These are phyloP conservation scores for Notothenia coriiceps DNA, from an alignment of 2,113 vertebrate species.

Conservation along the genomic window DNA sequence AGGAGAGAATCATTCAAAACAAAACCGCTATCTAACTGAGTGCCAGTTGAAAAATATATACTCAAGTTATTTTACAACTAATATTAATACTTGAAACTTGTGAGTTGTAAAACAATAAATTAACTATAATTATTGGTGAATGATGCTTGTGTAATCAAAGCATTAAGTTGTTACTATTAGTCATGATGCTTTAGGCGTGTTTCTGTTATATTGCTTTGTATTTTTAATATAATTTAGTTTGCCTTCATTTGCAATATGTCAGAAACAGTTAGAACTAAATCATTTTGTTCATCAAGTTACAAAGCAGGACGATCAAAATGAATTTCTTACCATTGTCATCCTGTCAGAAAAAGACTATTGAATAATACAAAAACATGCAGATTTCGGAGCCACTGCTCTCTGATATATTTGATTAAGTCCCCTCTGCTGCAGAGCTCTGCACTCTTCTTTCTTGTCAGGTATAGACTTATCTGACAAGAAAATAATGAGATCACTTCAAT, in stretches of 20 bases:
- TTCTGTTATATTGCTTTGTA: neutral
- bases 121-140: neutral
- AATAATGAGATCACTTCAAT: conserved; percentile 63
- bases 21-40: too few species aligned
- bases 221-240: neutral
- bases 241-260: neutral
- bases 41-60: too few species aligned
- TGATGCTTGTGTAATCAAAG: neutral
- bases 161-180: neutral
- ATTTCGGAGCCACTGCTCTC: conserved; percentile 22
- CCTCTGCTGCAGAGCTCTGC: conserved; percentile 15
- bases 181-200: neutral
- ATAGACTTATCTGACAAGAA: conserved; percentile 43
- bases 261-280: conserved; percentile 2
- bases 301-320: conserved; percentile 21
- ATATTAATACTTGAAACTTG: too few species aligned
- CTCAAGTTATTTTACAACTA: too few species aligned
- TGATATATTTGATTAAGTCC: conserved; percentile 46
- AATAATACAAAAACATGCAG: conserved; percentile 51
- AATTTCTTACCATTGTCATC: conserved; percentile 2
- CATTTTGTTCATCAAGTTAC: neutral
- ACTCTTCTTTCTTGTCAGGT: conserved; percentile 5
- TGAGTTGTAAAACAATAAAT: too few species aligned
- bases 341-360: conserved; percentile 19
- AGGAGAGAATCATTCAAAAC: too few species aligned